Evolutionary conservation across 2,113 vertebrate genomes (phyloP).

Genomic region (Forbesichthys papilliferus): DNA sequence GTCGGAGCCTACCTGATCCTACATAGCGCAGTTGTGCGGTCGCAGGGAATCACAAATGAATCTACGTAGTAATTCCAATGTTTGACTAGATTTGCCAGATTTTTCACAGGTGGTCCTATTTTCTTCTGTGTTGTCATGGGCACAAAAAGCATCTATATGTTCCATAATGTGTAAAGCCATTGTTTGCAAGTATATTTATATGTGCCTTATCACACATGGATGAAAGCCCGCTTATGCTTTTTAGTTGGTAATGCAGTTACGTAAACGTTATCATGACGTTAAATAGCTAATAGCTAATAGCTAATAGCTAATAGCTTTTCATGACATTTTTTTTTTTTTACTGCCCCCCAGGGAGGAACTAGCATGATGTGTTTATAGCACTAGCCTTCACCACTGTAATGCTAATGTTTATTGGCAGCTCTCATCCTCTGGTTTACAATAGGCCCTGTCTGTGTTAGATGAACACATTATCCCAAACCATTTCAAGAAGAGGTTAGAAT

Average conservation of each 20-base stretch:
- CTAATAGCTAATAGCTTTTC: conserved; percentile 37
- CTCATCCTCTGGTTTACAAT: conserved; percentile 1
- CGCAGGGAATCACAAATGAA: neutral
- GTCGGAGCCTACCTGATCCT: conserved; percentile 22
- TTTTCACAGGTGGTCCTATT: neutral
- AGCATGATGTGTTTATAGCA: conserved; percentile 8
- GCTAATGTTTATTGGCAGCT: conserved; percentile 27
- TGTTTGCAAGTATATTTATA: neutral
- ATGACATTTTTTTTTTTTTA: conserved; percentile 21
- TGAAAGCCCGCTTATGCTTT: neutral
- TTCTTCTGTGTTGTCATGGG: neutral
- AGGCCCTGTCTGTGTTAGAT: neutral
- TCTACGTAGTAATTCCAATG: neutral
- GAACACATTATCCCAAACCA: conserved; percentile 10
- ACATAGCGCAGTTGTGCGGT: conserved; percentile 1
- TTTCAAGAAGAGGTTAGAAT: neutral
- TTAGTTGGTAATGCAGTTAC: neutral
- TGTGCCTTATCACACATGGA: neutral
- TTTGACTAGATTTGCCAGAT: neutral
- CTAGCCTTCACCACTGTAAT: neutral
- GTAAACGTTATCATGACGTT: neutral
- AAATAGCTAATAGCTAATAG: neutral
- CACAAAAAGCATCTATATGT: neutral
- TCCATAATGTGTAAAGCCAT: neutral
- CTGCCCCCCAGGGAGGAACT: conserved; percentile 22